phyloP scores from a whole-genome alignment of 1,140 invertebrate species.

The Thalassaphorura encarpata region DNA sequence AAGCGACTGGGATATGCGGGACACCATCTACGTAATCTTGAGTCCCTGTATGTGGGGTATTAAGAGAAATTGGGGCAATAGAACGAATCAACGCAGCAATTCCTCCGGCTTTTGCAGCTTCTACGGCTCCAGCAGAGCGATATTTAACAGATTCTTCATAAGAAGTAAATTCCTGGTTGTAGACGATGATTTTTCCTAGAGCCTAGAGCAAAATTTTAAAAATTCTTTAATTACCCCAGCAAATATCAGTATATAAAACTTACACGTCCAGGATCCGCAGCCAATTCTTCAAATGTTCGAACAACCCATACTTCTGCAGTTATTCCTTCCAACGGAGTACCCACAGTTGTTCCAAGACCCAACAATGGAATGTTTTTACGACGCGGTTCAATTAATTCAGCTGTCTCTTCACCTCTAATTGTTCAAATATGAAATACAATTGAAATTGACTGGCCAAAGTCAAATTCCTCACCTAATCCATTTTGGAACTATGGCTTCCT shows the following conservation, averaged over 20 bases:
- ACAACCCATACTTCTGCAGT: conserved; percentile 38
- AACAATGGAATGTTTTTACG: conserved; percentile 36
- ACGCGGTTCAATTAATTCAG: conserved; percentile 36
- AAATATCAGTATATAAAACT: neutral
- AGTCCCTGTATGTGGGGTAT: conserved; percentile 33
- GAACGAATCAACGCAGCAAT: conserved; percentile 42
- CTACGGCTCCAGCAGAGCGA: conserved; percentile 35
- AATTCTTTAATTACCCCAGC: too few relatives aligned
- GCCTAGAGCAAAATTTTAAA: conserved; percentile 3
- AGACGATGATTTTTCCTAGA: conserved; percentile 13
- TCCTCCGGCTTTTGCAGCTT: conserved; percentile 38
- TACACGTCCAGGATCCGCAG: conserved; percentile 2
- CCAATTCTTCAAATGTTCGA: conserved; percentile 39
- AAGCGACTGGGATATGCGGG: conserved; percentile 43
- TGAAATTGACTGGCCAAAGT: neutral
- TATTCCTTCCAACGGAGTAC: conserved; percentile 38
- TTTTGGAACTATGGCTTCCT: conserved; percentile 43
- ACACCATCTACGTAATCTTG: conserved; percentile 28
- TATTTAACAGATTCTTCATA: conserved; percentile 39
- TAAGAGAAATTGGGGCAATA: conserved; percentile 40
- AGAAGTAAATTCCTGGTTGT: neutral
- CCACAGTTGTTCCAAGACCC: conserved; percentile 39
- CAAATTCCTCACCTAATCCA: conserved; percentile 44
- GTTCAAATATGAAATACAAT: neutral
- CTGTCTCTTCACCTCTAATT: conserved; percentile 37